A percentile compares a stretch with the other conserved stretches of the same genome.
Evolutionary conservation across 2,113 vertebrate species (phyloP).

Genomic region (Alethe castanea): DNA sequence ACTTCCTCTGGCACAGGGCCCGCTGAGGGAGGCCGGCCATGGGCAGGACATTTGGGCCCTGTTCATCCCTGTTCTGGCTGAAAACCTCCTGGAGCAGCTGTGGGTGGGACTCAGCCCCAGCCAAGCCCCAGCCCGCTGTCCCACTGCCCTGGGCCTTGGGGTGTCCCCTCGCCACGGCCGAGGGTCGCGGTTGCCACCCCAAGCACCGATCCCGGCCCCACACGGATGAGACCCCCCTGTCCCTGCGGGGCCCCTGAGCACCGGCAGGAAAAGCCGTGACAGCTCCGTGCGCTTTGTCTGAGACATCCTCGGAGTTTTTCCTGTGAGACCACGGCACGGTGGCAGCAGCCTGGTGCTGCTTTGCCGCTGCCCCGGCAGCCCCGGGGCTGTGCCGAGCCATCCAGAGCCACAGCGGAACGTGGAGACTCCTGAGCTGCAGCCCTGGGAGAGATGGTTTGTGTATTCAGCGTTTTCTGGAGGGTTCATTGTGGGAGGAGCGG

Average conservation of each 20-base stretch:
- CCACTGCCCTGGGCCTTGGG: fast-evolving
- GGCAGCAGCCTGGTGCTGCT: fast-evolving
- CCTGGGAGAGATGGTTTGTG: not conserved
- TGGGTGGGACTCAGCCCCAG: fast-evolving
- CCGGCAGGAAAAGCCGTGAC: fast-evolving
- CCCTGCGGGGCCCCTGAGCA: not conserved
- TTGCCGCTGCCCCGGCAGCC: not conserved
- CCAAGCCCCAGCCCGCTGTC: fast-evolving
- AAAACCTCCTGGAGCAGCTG: not conserved
- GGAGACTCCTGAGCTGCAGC: fast-evolving
- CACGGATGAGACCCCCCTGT: fast-evolving
- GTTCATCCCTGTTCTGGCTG: fast-evolving
- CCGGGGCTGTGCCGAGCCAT: fast-evolving
- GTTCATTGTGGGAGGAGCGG: fast-evolving
- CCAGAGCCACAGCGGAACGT: fast-evolving
- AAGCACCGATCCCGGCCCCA: fast-evolving
- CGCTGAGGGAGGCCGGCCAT: fast-evolving
- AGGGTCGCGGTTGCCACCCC: fast-evolving
- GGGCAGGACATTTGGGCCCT: fast-evolving
- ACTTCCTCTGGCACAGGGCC: not conserved
- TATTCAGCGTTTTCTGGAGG: not conserved
- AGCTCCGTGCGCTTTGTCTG: not conserved
- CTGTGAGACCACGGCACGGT: fast-evolving
- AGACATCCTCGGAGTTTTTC: fast-evolving
- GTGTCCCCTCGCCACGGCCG: fast-evolving